Conservation (phyloP, 2,888 invertebrate species). For the Cataglyphis livida region DNA sequence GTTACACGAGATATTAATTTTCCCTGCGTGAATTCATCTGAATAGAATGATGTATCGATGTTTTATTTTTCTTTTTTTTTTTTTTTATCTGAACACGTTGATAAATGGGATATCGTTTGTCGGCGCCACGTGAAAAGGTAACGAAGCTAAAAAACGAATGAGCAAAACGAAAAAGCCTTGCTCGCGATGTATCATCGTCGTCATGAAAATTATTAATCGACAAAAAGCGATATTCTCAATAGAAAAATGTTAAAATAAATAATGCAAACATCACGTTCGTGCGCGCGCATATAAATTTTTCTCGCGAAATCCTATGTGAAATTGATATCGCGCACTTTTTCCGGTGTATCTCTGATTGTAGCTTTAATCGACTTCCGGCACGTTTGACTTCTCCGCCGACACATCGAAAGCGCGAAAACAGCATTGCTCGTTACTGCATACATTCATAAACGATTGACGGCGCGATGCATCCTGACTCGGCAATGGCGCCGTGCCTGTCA, state of each 20-base stretch:
- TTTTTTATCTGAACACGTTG: slow-evolving; percentile 16
- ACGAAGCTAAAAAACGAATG: slow-evolving; percentile 25
- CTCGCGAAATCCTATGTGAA: neutral
- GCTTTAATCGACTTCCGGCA: slow-evolving; percentile 9
- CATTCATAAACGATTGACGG: slow-evolving; percentile 53
- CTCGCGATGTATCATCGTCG: slow-evolving; percentile 8
- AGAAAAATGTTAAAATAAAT: slow-evolving; percentile 29
- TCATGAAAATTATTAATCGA: slow-evolving; percentile 31
- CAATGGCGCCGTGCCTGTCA: slow-evolving; percentile 40
- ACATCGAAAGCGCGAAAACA: slow-evolving; percentile 13
- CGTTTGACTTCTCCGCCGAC: neutral
- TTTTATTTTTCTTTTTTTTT: slow-evolving; percentile 4
- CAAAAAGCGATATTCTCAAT: neutral
- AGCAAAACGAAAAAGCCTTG: slow-evolving; percentile 33
- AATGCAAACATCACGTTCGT: neutral
- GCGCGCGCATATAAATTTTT: neutral
- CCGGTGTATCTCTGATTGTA: neutral
- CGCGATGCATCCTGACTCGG: slow-evolving; percentile 39
- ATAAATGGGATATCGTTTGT: slow-evolving; percentile 45
- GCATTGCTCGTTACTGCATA: slow-evolving; percentile 30
- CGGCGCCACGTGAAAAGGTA: slow-evolving; percentile 17
- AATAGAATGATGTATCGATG: slow-evolving; percentile 37
- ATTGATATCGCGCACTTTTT: slow-evolving; percentile 20
- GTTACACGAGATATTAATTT: slow-evolving; percentile 45
- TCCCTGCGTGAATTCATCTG: neutral